phyloP scores from a whole-genome alignment of 2,888 invertebrate genomes.

The Diabrotica balteata region DNA sequence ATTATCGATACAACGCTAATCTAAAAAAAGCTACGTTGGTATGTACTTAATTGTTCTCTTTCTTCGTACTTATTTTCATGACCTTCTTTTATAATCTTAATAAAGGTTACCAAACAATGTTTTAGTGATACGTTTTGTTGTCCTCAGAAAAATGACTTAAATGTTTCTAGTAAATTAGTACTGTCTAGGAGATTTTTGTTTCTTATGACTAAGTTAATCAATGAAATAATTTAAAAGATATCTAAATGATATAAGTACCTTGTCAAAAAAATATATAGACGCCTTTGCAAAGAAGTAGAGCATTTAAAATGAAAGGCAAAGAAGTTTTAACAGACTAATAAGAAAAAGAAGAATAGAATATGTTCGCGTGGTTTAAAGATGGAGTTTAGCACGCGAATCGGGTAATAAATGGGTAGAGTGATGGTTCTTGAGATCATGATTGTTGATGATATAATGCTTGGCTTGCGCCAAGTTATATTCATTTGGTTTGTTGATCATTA shows the following conservation, averaged over 20 bases:
- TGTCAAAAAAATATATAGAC: conserved; percentile 1
- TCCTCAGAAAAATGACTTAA: too few species aligned
- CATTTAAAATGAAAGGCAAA: conserved; percentile 16
- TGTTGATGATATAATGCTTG: conserved; percentile 13
- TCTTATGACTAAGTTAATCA: too few species aligned
- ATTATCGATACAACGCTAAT: too few species aligned
- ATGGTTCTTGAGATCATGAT: conserved; percentile 27
- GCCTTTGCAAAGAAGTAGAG: conserved; percentile 19
- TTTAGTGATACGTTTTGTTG: too few species aligned
- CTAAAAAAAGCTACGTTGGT: too few species aligned
- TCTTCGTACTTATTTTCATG: too few species aligned
- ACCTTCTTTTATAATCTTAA: too few species aligned
- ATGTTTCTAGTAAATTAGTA: too few species aligned
- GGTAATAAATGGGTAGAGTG: conserved; percentile 30
- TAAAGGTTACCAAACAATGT: too few species aligned
- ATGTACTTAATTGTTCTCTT: too few species aligned
- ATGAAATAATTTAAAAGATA: too few species aligned
- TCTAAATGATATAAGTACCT: neutral
- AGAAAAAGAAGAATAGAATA: conserved; percentile 12
- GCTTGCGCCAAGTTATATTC: conserved; percentile 4
- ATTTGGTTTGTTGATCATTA: neutral
- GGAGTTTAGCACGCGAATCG: conserved; percentile 28
- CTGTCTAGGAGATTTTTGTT: too few species aligned
- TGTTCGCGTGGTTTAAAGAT: conserved; percentile 15
- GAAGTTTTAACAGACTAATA: conserved; percentile 10